A percentile compares a stretch with the other conserved stretches of the same genome.
phyloP scores from a whole-genome alignment of 2,113 vertebrate species.

The Nothocercus nigrocapillus region DNA sequence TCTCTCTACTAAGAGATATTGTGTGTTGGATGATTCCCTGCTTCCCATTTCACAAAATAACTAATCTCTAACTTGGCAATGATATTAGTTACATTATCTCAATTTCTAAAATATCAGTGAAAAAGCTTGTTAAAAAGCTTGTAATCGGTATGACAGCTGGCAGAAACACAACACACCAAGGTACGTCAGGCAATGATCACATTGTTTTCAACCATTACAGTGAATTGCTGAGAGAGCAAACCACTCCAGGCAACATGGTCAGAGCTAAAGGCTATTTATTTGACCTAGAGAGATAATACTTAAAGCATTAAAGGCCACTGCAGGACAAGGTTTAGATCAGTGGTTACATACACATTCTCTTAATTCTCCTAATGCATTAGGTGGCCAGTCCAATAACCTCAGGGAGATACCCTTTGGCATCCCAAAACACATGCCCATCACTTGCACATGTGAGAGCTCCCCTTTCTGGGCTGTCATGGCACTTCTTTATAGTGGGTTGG shows the following conservation, averaged over 20 bases:
- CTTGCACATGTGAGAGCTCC: accelerated
- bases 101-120: background rate
- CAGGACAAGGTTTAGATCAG: background rate
- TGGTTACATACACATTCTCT: background rate
- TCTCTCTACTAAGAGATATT: background rate
- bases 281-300: accelerated
- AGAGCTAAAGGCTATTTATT: background rate
- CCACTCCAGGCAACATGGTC: accelerated
- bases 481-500: background rate
- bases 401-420: background rate
- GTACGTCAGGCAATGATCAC: background rate
- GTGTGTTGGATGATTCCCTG: background rate
- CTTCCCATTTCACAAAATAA: background rate
- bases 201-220: background rate
- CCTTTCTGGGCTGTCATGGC: accelerated
- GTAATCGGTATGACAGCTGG: background rate
- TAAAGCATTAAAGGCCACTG: background rate
- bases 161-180: background rate
- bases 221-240: background rate
- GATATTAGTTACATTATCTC: background rate
- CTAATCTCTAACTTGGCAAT: background rate
- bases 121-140: background rate
- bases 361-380: background rate
- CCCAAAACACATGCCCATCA: background rate
- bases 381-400: background rate